phyloP scores from a whole-genome alignment of 35 echinoderm and acorn worm genomes.

The Apostichopus parvimensis region DNA sequence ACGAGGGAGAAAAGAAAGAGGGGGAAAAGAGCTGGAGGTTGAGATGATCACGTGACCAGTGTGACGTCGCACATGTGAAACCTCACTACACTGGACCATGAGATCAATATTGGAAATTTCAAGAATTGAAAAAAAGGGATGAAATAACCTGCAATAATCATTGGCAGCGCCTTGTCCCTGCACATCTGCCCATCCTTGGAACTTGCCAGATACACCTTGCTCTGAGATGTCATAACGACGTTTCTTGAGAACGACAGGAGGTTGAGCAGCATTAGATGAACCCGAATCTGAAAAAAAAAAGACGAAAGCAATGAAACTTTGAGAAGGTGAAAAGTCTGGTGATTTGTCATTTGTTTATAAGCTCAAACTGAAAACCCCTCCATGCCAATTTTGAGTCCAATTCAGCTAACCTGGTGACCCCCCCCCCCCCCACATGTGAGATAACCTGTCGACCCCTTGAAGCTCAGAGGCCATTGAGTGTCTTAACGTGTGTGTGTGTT shows the following conservation, averaged over 20 bases:
- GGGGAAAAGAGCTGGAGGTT: too few species aligned
- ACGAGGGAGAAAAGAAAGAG: too few species aligned
- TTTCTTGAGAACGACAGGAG: constrained; percentile 51
- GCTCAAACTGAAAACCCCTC: too few species aligned
- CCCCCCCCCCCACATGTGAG: too few species aligned
- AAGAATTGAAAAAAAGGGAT: constrained; percentile 7
- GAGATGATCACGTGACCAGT: too few species aligned
- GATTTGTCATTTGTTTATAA: too few species aligned
- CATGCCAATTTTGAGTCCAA: too few species aligned
- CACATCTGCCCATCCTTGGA: constrained; percentile 90
- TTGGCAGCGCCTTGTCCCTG: constrained; percentile 96
- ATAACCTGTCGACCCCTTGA: too few species aligned
- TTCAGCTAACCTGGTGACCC: too few species aligned
- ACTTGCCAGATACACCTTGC: constrained; percentile 67
- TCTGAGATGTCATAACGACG: constrained; percentile 88
- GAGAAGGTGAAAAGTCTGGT: background rate
- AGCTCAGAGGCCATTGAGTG: too few species aligned
- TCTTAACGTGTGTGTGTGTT: too few species aligned
- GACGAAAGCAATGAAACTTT: background rate
- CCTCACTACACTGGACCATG: background rate
- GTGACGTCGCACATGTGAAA: too few species aligned
- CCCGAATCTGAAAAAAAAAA: background rate
- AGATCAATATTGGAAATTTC: background rate
- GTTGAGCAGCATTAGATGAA: constrained; percentile 20
- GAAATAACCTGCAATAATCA: constrained; percentile 85